A percentile compares a stretch with the other conserved stretches of the same genome.
These are phyloP conservation scores for Andrena flavipes DNA, from an alignment of 2,888 invertebrate species.

Conservation along the genomic window DNA sequence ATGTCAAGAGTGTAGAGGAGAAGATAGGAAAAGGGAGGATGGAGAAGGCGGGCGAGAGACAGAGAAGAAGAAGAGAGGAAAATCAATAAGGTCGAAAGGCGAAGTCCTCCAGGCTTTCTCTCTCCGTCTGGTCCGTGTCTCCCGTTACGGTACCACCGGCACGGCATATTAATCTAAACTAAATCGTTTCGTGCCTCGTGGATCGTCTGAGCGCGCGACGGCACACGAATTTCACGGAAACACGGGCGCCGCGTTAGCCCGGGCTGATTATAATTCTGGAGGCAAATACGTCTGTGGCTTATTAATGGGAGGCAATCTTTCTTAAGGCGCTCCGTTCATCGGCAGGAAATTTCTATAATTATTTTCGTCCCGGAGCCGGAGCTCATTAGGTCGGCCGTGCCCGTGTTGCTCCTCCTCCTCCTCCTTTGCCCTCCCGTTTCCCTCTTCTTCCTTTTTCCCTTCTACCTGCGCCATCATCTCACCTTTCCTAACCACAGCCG, in stretches of 20 bases:
- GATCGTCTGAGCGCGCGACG: not conserved
- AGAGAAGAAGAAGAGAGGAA: constrained; percentile 48
- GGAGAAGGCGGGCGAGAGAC: constrained; percentile 17
- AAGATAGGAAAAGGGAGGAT: constrained; percentile 9
- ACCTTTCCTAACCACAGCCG: constrained; percentile 55
- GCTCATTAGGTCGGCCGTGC: constrained; percentile 69
- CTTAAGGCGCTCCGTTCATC: constrained; percentile 74
- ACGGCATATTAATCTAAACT: constrained; percentile 69
- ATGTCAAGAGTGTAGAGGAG: not conserved
- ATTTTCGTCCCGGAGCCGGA: constrained; percentile 72
- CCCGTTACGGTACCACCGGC: constrained; percentile 17
- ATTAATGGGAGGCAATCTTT: constrained; percentile 74
- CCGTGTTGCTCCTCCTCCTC: constrained; percentile 21
- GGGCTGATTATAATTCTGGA: constrained; percentile 72
- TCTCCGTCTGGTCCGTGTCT: constrained; percentile 6
- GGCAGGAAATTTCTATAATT: constrained; percentile 76
- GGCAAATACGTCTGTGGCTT: constrained; percentile 74
- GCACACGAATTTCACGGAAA: constrained; percentile 69
- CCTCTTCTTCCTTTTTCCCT: constrained; percentile 26
- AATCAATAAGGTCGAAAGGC: constrained; percentile 65
- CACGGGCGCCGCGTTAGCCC: constrained; percentile 52
- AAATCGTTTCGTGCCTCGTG: constrained; percentile 55
- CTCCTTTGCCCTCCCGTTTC: constrained; percentile 3
- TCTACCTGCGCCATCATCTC: constrained; percentile 59
- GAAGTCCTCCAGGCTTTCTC: constrained; percentile 33